Evolutionary conservation across 2,888 invertebrate species (phyloP).

Genomic region (Hirtodrosophila alboralis): DNA sequence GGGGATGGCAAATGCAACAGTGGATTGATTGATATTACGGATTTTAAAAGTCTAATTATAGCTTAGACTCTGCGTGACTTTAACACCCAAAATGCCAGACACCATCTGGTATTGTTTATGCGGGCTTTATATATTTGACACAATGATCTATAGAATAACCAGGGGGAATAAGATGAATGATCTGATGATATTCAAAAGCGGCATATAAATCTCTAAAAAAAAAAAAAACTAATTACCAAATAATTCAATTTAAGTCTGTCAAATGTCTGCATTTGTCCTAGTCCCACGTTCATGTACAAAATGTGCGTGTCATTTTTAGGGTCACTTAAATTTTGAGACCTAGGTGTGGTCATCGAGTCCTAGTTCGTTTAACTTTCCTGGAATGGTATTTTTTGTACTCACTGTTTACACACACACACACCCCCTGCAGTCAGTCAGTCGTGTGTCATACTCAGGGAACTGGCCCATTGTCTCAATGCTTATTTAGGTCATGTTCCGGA

Average conservation of each 20-base stretch:
- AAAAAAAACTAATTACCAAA: slow-evolving; percentile 25
- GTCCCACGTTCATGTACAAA: slow-evolving; percentile 30
- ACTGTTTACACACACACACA: slow-evolving; percentile 26
- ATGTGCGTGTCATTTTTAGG: slow-evolving; percentile 42
- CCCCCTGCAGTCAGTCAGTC: slow-evolving; percentile 17
- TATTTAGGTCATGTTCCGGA: slow-evolving; percentile 73
- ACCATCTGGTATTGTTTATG: slow-evolving; percentile 37
- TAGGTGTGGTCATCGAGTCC: slow-evolving; percentile 40
- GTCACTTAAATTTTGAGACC: slow-evolving; percentile 9
- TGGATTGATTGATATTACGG: slow-evolving; percentile 43
- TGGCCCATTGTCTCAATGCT: slow-evolving; percentile 46
- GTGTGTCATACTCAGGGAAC: slow-evolving; percentile 20
- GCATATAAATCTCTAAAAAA: neutral
- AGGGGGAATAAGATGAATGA: slow-evolving; percentile 34
- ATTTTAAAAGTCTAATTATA: slow-evolving; percentile 47
- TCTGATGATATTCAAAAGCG: slow-evolving; percentile 6
- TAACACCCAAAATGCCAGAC: slow-evolving; percentile 28
- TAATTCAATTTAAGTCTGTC: slow-evolving; percentile 13
- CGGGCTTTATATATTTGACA: slow-evolving; percentile 25
- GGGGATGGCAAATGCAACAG: slow-evolving; percentile 40
- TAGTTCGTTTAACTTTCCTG: slow-evolving; percentile 24
- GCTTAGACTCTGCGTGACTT: slow-evolving; percentile 42
- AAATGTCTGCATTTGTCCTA: slow-evolving; percentile 46
- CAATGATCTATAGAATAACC: slow-evolving; percentile 15
- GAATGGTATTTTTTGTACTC: slow-evolving; percentile 23